A percentile compares a stretch with the other conserved stretches of the same genome.
These are phyloP conservation scores for Geopemphigus sp. DNA, from an alignment of 1,140 invertebrate species.

Conservation along the genomic window DNA sequence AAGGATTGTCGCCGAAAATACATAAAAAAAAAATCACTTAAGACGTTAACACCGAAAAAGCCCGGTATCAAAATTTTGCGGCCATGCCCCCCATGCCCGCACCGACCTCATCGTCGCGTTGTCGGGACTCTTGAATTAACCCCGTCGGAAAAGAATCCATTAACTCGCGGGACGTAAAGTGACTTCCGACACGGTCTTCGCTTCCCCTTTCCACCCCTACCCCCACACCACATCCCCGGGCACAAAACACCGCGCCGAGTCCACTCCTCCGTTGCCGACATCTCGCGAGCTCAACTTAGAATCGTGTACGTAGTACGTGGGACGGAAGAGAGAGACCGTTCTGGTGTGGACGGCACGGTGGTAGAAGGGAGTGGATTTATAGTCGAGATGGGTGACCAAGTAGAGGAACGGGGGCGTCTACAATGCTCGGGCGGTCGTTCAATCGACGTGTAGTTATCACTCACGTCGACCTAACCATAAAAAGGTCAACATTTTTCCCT, in stretches of 20 bases:
- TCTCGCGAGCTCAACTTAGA: not conserved
- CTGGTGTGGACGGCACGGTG: too few species aligned
- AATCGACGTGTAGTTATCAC: constrained; percentile 29
- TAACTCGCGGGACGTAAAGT: constrained; percentile 33
- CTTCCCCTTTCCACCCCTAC: not conserved
- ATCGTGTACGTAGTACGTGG: not conserved
- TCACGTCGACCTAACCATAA: constrained; percentile 31
- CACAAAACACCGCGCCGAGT: too few species aligned
- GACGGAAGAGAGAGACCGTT: not conserved
- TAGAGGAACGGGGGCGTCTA: not conserved
- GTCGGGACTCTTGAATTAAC: constrained; percentile 15
- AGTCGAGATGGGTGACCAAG: not conserved
- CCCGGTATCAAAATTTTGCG: constrained; percentile 11
- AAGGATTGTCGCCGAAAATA: constrained; percentile 14
- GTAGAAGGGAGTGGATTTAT: not conserved
- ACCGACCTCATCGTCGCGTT: not conserved
- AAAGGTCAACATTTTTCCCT: not conserved
- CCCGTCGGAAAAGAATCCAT: constrained; percentile 40
- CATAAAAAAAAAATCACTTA: constrained; percentile 15
- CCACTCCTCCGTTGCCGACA: not conserved
- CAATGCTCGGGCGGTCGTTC: not conserved
- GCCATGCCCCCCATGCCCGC: not conserved
- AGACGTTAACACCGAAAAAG: constrained; percentile 36
- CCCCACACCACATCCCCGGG: too few species aligned
- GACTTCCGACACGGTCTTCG: constrained; percentile 39